These are phyloP conservation scores for Drosophila neotestacea DNA, from an alignment of 2,888 invertebrate genomes.

Conservation along the genomic window DNA sequence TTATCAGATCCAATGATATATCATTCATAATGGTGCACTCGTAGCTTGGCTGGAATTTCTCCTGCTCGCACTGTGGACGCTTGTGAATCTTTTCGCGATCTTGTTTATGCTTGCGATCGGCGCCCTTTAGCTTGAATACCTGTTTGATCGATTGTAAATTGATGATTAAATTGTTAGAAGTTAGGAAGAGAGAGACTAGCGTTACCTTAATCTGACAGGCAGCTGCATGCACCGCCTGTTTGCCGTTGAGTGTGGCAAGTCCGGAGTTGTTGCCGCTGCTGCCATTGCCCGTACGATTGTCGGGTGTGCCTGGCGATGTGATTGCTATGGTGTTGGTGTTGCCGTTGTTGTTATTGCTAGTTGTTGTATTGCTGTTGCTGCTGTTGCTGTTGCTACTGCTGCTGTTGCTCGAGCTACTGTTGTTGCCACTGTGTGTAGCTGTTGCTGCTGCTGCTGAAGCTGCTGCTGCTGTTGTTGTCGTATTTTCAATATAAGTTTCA, in stretches of 20 bases:
- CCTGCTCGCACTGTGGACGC: conserved; percentile 92
- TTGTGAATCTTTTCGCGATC: conserved; percentile 97
- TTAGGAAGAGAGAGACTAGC: neutral
- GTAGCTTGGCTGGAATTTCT: conserved; percentile 97
- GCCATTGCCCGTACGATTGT: conserved; percentile 62
- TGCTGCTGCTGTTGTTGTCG: conserved; percentile 23
- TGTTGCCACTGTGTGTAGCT: conserved; percentile 12
- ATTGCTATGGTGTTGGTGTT: conserved; percentile 18
- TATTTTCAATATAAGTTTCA: conserved; percentile 89
- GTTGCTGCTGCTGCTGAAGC: conserved; percentile 23
- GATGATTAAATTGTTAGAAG: neutral
- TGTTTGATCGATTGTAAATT: conserved; percentile 74
- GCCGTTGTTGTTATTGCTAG: conserved; percentile 42
- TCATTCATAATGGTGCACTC: conserved; percentile 97
- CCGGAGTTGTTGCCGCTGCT: conserved; percentile 29
- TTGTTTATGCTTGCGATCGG: conserved; percentile 98
- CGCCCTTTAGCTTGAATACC: conserved; percentile 96
- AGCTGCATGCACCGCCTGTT: conserved; percentile 93
- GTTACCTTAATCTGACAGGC: conserved; percentile 97
- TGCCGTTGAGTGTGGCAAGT: conserved; percentile 80
- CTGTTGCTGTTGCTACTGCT: conserved; percentile 26
- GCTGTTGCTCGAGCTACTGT: conserved; percentile 39
- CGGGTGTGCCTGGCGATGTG: conserved; percentile 42
- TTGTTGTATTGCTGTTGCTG: conserved; percentile 35
- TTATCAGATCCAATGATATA: conserved; percentile 87